phyloP scores from a whole-genome alignment of 1,140 invertebrate genomes.

The Caligus rogercresseyi region DNA sequence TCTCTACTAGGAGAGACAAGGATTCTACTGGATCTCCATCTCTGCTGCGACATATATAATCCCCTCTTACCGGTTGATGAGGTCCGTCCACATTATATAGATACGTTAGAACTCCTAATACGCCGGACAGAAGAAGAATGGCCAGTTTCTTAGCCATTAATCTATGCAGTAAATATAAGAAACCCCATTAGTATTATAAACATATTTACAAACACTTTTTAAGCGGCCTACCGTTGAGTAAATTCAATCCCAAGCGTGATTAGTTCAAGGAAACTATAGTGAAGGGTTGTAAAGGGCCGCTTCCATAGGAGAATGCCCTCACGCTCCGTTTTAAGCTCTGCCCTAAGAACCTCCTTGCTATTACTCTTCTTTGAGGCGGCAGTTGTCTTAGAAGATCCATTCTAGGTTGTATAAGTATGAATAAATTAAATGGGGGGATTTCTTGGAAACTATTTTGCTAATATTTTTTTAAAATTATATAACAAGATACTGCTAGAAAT shows the following conservation, averaged over 20 bases:
- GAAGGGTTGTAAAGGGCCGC: slow-evolving; percentile 56
- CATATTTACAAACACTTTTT: slow-evolving; percentile 3
- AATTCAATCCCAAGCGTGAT: slow-evolving; percentile 40
- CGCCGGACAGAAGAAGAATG: neutral
- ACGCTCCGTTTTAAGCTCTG: slow-evolving; percentile 28
- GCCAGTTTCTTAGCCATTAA: neutral
- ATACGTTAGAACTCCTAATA: slow-evolving; percentile 1
- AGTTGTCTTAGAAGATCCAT: too few species aligned
- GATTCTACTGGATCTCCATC: too few species aligned
- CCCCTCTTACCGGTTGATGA: slow-evolving; percentile 37
- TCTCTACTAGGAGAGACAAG: too few species aligned
- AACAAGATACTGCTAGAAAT: too few species aligned
- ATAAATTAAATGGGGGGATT: too few species aligned
- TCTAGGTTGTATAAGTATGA: too few species aligned
- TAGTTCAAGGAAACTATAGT: slow-evolving; percentile 63
- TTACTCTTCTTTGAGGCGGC: too few species aligned
- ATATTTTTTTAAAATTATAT: too few species aligned
- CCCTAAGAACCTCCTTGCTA: slow-evolving; percentile 20
- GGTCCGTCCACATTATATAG: slow-evolving; percentile 34
- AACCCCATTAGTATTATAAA: slow-evolving; percentile 11
- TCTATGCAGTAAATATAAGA: neutral
- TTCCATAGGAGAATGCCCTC: slow-evolving; percentile 63
- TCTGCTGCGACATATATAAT: too few species aligned
- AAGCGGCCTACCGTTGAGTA: slow-evolving; percentile 32
- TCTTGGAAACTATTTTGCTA: too few species aligned